Base-by-base conservation (phyloP, 2,113 vertebrate genomes). In the Tragelaphus strepsiceros region DNA sequence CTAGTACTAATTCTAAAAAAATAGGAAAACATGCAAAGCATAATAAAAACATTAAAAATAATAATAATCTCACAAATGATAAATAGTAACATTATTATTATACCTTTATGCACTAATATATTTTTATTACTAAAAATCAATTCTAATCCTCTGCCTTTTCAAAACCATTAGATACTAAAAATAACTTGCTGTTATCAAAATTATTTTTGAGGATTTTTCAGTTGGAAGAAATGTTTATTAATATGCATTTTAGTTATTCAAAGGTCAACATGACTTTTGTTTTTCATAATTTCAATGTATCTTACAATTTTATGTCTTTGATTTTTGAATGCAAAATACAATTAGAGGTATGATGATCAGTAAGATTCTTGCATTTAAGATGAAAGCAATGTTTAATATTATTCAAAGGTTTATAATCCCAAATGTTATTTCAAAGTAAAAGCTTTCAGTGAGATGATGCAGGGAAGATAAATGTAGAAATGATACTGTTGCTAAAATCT, bases 291-390 rank as follows among this genome's bases (percentile, higher is more conserved):
- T 97, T 97, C 97, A 96, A 43, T 49, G 30, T n/a, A 61, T 97
- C 96, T 94, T 95, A 81, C 64, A 96, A 97, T 97, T 95, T 96
- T 98, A 49, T 80, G 7, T 74, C 35, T 89, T 97, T 98, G 58
- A 94, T 98, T 95, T 71, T 94, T 97, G 91, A 97, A 83, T 84
- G n/a, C 85, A 97, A n/a, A 93, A 53, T 67, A 93, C 17, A 82
- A 13, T 96, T 98, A 64, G 22, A 97, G 21, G 30, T 87, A 90
- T 97, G 49, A 74, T 84, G 49, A 97, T 97, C 95, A 96, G 59
- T 82, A 82, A 82, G 77, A 61, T 49, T 95, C 58, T 61, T 64
- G 91, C 90, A 81, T 51, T 92, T 87, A 96, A 28, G 1, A 90
- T 78, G 58, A 98, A 97, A 51, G 12, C 51, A 98, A 61, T 61